Percentiles rank a stretch among this genome's conserved stretches.
phyloP scores from a whole-genome alignment of 1,140 invertebrate genomes.

The Cydia strobilella region DNA sequence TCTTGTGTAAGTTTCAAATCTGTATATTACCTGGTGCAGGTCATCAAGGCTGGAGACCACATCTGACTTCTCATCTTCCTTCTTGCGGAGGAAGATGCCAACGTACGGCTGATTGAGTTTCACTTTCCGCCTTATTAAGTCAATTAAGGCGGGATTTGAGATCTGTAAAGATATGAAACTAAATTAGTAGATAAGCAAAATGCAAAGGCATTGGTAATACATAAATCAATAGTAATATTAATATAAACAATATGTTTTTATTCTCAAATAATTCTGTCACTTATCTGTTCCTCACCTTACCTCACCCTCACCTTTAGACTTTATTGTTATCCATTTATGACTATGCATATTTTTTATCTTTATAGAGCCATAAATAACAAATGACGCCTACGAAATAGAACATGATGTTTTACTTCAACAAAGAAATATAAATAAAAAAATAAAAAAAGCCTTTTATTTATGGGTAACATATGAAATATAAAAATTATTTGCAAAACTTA shows the following conservation, averaged over 20 bases:
- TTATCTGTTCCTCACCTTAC: too few species aligned
- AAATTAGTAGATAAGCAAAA: neutral
- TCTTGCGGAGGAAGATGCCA: constrained; percentile 97
- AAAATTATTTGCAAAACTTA: too few species aligned
- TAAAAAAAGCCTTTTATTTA: too few species aligned
- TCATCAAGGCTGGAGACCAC: constrained; percentile 92
- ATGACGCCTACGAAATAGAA: neutral
- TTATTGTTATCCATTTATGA: neutral
- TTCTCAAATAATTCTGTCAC: too few species aligned
- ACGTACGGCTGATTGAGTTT: constrained; percentile 98
- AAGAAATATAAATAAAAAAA: too few species aligned
- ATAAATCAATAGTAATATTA: neutral
- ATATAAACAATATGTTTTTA: too few species aligned
- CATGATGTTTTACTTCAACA: too few species aligned
- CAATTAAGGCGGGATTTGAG: constrained; percentile 92
- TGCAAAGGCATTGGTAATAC: neutral
- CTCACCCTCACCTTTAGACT: neutral
- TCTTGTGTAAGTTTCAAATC: neutral
- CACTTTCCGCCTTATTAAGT: constrained; percentile 96
- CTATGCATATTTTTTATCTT: constrained; percentile 1
- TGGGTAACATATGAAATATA: too few species aligned
- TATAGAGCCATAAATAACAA: neutral
- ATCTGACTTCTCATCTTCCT: constrained; percentile 94
- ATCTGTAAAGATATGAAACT: constrained; percentile 82
- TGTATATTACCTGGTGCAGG: constrained; percentile 90